phyloP scores from a whole-genome alignment of 2,797 vertebrate genomes.

The Oreonectes daqikongensis region DNA sequence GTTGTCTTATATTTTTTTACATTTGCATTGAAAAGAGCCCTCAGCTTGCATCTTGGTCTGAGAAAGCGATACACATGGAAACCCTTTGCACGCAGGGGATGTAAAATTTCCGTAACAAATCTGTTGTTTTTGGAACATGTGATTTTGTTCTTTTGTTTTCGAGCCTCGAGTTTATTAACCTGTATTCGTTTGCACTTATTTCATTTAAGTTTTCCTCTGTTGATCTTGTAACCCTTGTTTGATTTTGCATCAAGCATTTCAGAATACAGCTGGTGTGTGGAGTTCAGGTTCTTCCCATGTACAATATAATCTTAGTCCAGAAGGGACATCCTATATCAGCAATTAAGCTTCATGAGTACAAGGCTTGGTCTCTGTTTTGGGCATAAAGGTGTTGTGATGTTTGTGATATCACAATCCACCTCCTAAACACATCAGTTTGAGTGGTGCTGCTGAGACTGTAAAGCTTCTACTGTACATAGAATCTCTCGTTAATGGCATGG shows the following conservation, averaged over 20 bases:
- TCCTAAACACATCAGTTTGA: conserved; percentile 11
- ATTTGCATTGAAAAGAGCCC: not conserved
- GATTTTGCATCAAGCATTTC: conserved; percentile 13
- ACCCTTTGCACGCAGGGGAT: conserved; percentile 34
- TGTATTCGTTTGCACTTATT: not conserved
- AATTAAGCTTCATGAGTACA: conserved; percentile 1
- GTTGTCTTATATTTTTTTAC: conserved; percentile 17
- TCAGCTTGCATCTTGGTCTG: conserved; percentile 1
- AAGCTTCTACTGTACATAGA: conserved; percentile 22
- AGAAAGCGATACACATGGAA: conserved; percentile 5
- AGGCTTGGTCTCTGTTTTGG: not conserved
- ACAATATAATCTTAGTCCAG: not conserved
- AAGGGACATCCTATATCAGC: not conserved
- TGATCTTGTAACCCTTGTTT: not conserved
- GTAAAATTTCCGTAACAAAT: conserved; percentile 24
- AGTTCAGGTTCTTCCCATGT: conserved; percentile 13
- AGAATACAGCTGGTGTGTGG: not conserved
- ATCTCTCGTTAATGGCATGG: conserved; percentile 17
- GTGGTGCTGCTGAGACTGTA: not conserved
- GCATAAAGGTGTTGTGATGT: not conserved
- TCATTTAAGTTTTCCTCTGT: not conserved
- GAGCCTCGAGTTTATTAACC: not conserved
- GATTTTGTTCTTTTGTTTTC: not conserved
- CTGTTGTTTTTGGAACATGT: conserved; percentile 1
- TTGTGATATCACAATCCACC: not conserved